Evolutionary conservation across 2,888 invertebrate species (phyloP), one percentile per base, ranked within the genome.

Genomic region (Corbicula japonica): DNA sequence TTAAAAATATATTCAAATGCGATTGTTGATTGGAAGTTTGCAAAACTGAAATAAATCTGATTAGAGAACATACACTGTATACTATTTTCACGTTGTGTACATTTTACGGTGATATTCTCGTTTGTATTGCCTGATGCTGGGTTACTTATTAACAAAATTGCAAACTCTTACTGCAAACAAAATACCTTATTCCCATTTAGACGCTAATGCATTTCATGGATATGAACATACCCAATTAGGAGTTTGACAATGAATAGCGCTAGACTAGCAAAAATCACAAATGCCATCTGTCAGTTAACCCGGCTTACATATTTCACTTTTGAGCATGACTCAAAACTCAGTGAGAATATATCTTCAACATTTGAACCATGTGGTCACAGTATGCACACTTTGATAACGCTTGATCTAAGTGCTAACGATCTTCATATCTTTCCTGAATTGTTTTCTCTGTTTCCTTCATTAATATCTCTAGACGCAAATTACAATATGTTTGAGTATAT

Each of bases 321-420:
- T n/a, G 3, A 26, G 23, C 2, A 4, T 50, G 15, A 50, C 26
- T 4, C 10, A 6, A 8, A 50, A 21, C 23, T 50, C 4, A 21
- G 28, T 2, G 50, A 23, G n/a, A 50, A 50, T 4, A n/a, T 12
- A n/a, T 50, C 50, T 26, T 48, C 48, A 6, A 50, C 28, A 26
- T 50, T 50, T 23, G 50, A 50, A 28, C 50, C 50, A 26, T 50
- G 50, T 50, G 28, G 50, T 50, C 12, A 15, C 23, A 50, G 28
- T 8, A 6, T 18, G 8, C 15, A 12, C 2, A 26, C 23, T 18
- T 23, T 18, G 10, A 18, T 4, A 2, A 23, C 8, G 6, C 3
- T 50, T 5, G 8, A 50, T 8, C 15, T 50, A 23, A 2, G 4
- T 18, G 15, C 10, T 21, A 50, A 50, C 28, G 3, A 23, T 15